Evolutionary conservation across 2,888 invertebrate species (phyloP), one percentile per base, ranked within the genome.

Genomic region (Peribatodes rhomboidaria): DNA sequence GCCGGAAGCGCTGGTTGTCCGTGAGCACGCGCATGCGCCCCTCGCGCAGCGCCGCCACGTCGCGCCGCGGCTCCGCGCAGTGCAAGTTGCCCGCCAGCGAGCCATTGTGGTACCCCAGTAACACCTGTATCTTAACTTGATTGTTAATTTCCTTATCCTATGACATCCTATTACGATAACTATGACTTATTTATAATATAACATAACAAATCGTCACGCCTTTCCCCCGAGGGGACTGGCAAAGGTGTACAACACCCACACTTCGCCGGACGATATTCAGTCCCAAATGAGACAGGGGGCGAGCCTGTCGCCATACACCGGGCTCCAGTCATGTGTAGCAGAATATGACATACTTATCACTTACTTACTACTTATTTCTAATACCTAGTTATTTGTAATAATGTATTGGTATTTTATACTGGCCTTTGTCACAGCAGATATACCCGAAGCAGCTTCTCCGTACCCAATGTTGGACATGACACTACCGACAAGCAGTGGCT

Each of bases 11-110:
- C 61, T 77, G 94, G 85, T 84, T 88, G 66, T 93, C 95, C 0
- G 93, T 92, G 1, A 96, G 93, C 13, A 97, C 93, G 76, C 92
- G 77, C 47, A 94, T 83, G 61, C 90, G 85, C 0, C 94, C 94
- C 0, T 94, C 92, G 1, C 85, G 82, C 11, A 95, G 74, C 10
- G 92, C 92, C 31, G 84, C 83, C 0, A 94, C 77, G 31, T 91
- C 92, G 47, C 85, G 81, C 4, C 94, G 87, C 0, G 96, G 95
- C 0, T 78, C 86, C 1, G 92, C 88, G 78, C 90, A 96, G 82
- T 97, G 95, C 33, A 97, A 88, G 82, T 97, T 97, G 0, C 95
- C 95, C 0, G 97, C 96, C 60, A 97, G 93, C 6, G 88, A 72
- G 0, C 95, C 95, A 35, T 90, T 90, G 78, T 96, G 95, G 90